Evolutionary conservation across 2,113 vertebrate genomes (phyloP).

Genomic region (Cairina moschata): DNA sequence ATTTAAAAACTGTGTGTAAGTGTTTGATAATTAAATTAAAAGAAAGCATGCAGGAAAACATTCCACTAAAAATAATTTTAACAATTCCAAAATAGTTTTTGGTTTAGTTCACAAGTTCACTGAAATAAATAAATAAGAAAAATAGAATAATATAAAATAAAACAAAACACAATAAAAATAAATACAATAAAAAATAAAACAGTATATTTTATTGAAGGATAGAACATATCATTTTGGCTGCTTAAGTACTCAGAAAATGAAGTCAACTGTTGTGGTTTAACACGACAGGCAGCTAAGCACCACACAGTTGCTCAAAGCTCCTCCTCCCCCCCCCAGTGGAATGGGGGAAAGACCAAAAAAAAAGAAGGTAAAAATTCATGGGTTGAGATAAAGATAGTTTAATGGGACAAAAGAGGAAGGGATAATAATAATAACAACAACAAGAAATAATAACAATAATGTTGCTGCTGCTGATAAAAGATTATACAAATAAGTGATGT

Average conservation of each 20-base stretch:
- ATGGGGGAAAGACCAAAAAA: too few species aligned
- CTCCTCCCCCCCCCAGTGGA: too few species aligned
- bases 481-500: too few species aligned
- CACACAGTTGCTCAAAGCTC: too few species aligned
- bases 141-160: neutral
- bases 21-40: conserved; percentile 51
- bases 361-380: too few species aligned
- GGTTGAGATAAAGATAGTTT: too few species aligned
- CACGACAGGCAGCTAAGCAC: too few species aligned
- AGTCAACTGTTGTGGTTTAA: neutral
- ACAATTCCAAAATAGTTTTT: conserved; percentile 24
- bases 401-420: too few species aligned
- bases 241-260: conserved; percentile 42
- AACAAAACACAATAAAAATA: too few species aligned
- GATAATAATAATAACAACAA: too few species aligned
- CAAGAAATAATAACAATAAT: too few species aligned
- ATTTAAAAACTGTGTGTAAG: neutral
- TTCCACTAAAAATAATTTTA: conserved; percentile 33
- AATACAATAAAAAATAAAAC: neutral
- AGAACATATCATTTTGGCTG: neutral
- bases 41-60: neutral
- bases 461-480: too few species aligned
- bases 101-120: conserved; percentile 21
- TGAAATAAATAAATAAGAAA: neutral
- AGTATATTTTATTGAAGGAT: neutral